These are phyloP conservation scores for Leucoraja ocellata DNA, from an alignment of 2,797 vertebrate genomes.

Conservation along the genomic window DNA sequence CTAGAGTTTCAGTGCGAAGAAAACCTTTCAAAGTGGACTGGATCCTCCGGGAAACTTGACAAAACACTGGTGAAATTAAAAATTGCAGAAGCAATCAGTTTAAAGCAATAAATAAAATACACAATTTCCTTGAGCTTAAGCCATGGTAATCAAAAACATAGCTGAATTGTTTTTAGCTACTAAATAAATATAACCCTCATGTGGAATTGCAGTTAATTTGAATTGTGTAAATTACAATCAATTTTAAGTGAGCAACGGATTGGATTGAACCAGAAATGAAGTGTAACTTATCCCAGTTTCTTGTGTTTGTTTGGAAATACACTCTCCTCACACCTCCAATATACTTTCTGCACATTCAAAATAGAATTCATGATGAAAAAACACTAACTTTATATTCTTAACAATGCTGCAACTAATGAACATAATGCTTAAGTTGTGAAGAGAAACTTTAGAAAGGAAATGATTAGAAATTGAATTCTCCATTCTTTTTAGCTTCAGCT, in stretches of 20 bases:
- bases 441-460: no score
- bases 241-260: not conserved
- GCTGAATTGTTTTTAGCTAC: not conserved
- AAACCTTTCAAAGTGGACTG: not conserved
- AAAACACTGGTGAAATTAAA: not conserved
- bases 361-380: no score
- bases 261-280: not conserved
- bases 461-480: no score
- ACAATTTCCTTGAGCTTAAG: not conserved
- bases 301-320: not conserved
- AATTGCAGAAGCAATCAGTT: not conserved
- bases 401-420: not conserved
- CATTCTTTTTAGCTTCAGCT: no score
- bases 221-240: not conserved
- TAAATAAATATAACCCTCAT: not conserved
- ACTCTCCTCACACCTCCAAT: not conserved
- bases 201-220: not conserved
- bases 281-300: not conserved
- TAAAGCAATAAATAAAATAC: not conserved
- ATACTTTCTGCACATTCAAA: not conserved
- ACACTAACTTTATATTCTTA: not conserved
- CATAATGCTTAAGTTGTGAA: no score
- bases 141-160: not conserved
- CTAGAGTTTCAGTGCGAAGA: no score
- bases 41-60: not conserved